These are phyloP conservation scores for Apodemus agrarius DNA, from an alignment of 2,797 vertebrate species.

Conservation along the genomic window DNA sequence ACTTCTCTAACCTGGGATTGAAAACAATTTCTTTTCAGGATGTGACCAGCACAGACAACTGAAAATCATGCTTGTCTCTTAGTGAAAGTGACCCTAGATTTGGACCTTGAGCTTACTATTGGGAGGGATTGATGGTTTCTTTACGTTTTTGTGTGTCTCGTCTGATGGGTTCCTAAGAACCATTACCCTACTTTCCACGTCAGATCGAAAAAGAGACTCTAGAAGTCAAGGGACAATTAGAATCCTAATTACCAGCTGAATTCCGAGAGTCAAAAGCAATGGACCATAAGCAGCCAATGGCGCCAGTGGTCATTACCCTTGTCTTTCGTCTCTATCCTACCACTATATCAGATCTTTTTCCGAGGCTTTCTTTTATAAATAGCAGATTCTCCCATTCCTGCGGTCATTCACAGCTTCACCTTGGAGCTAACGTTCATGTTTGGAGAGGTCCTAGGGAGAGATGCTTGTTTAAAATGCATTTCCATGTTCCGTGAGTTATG, in stretches of 20 bases:
- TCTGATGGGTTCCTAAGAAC: slow-evolving; percentile 3
- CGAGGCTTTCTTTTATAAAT: neutral
- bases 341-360: neutral
- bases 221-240: neutral
- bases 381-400: neutral
- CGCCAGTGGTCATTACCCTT: neutral
- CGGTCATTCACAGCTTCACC: neutral
- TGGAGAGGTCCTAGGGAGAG: neutral
- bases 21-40: neutral
- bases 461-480: neutral
- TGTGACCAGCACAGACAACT: neutral
- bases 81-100: neutral
- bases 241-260: neutral
- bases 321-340: neutral
- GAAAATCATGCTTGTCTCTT: neutral
- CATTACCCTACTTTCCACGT: slow-evolving; percentile 18
- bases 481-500: neutral
- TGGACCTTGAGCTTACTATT: neutral
- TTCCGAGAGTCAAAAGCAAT: neutral
- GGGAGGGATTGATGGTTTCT: neutral
- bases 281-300: neutral
- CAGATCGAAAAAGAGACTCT: neutral
- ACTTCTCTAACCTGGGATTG: neutral
- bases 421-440: neutral
- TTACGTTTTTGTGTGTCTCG: neutral